A percentile compares a stretch with the other conserved stretches of the same genome.
Evolutionary conservation across 2,888 invertebrate genomes (phyloP).

Genomic region (Brenthis ino): DNA sequence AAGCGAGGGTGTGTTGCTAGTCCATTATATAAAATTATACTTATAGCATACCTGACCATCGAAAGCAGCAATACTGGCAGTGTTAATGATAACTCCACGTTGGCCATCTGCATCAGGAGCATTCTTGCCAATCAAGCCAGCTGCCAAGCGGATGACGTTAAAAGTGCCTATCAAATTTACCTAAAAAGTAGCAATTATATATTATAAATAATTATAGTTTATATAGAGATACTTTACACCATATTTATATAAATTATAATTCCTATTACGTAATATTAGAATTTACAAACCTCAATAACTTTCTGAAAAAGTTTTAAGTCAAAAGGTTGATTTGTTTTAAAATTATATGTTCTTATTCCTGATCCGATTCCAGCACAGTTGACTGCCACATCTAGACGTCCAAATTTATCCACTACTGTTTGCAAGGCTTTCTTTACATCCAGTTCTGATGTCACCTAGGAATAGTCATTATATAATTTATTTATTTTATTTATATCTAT

Average conservation of each 20-base stretch:
- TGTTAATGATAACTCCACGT: conserved; percentile 96
- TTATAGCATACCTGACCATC: conserved; percentile 86
- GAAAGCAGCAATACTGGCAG: conserved; percentile 97
- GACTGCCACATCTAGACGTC: conserved; percentile 92
- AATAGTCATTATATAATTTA: conserved; percentile 8
- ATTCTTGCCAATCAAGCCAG: conserved; percentile 92
- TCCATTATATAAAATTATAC: no score
- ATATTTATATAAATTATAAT: no score
- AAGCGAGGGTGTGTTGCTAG: no score
- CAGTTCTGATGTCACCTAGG: conserved; percentile 89
- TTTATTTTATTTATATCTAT: no score
- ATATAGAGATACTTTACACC: no score
- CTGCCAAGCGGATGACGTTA: conserved; percentile 93
- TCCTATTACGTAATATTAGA: no score
- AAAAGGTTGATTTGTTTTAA: conserved; percentile 92
- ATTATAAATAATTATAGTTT: background rate
- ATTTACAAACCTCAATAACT: conserved; percentile 84
- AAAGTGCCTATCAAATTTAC: conserved; percentile 96
- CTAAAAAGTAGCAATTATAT: conserved; percentile 60
- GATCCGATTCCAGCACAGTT: conserved; percentile 98
- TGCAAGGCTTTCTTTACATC: conserved; percentile 90
- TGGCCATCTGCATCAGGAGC: conserved; percentile 91
- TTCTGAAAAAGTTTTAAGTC: conserved; percentile 88
- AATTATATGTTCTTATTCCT: conserved; percentile 94
- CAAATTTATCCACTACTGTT: conserved; percentile 90